Evolutionary conservation across 2,797 vertebrate species (phyloP).

Genomic region (Saxicola maurus): DNA sequence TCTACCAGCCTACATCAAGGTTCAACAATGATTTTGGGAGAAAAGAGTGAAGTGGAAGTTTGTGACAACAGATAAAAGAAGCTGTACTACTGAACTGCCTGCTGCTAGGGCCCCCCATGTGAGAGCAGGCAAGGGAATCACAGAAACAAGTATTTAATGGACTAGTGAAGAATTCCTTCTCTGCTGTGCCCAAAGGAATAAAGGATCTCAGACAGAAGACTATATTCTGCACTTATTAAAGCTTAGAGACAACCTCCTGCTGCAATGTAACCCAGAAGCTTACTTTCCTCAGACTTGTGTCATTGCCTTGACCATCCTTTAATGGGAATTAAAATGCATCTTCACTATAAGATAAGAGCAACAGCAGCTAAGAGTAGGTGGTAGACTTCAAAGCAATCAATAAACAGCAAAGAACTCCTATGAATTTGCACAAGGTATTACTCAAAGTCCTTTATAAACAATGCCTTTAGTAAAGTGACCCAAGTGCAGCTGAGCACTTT

Average conservation of each 20-base stretch:
- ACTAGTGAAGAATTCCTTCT: background rate
- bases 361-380: background rate
- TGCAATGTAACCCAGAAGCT: background rate
- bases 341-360: background rate
- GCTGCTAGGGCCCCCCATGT: accelerated
- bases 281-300: background rate
- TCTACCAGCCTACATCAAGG: background rate
- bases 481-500: background rate
- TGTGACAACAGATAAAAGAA: background rate
- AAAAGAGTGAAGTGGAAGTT: background rate
- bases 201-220: background rate
- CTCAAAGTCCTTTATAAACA: background rate
- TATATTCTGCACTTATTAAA: background rate
- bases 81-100: background rate
- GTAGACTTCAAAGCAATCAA: background rate
- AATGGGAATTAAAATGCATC: background rate
- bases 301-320: background rate
- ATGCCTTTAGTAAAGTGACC: background rate
- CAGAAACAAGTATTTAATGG: background rate
- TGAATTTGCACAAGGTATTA: background rate
- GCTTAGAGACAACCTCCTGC: background rate
- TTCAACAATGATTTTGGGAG: background rate
- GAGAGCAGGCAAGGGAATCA: background rate
- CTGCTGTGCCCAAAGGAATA: background rate
- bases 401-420: background rate